Evolutionary conservation across 2,113 vertebrate species (phyloP).

Genomic region (Chionodraco myersi): DNA sequence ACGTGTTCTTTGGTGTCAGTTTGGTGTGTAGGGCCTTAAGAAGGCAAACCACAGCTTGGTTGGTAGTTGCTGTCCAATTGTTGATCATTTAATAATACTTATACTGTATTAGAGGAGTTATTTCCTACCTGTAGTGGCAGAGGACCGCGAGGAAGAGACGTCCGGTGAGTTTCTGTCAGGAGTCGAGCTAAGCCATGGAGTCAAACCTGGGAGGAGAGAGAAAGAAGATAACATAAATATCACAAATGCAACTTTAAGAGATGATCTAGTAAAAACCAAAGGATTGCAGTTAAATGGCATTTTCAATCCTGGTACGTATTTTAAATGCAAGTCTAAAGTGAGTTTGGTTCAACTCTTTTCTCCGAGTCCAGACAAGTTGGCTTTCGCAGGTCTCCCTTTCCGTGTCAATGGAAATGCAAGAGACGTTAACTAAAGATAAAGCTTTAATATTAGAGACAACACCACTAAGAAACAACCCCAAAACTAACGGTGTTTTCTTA

Average conservation of each 20-base stretch:
- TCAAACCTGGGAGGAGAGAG: constrained; percentile 33
- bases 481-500: not conserved
- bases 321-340: not conserved
- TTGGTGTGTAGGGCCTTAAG: too few relatives aligned
- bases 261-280: not conserved
- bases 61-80: too few relatives aligned
- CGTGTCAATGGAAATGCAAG: not conserved
- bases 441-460: not conserved
- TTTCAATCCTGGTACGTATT: not conserved
- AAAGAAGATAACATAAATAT: constrained; percentile 4
- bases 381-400: not conserved
- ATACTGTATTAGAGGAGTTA: not conserved
- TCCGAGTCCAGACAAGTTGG: not conserved
- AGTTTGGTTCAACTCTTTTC: not conserved
- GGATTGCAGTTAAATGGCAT: not conserved
- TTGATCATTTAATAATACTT: too few relatives aligned
- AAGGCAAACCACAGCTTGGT: too few relatives aligned
- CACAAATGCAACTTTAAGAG: not conserved
- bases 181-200: constrained; percentile 59
- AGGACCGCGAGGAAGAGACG: constrained; percentile 30
- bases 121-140: constrained; percentile 50
- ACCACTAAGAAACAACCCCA: not conserved
- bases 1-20: too few relatives aligned
- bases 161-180: constrained; percentile 2
- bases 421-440: not conserved